Evolutionary conservation across 35 echinoderm and acorn worm species (phyloP).

Genomic region (Lytechinus pictus): DNA sequence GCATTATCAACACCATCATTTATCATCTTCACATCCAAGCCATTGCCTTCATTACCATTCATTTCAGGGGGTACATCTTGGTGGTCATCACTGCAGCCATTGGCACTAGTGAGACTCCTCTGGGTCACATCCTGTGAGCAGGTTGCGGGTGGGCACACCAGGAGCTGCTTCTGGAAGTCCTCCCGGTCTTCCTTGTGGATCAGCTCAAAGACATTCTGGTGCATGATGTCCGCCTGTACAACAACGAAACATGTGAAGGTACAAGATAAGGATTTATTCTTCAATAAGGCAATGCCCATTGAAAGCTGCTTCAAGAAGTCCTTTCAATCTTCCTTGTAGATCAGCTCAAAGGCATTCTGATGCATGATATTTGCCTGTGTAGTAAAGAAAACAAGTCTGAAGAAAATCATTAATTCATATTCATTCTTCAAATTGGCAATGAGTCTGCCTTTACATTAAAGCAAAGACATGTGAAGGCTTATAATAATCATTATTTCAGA

Average conservation of each 20-base stretch:
- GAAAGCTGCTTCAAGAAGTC: too few relatives aligned
- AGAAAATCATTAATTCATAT: not conserved
- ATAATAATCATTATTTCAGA: too few relatives aligned
- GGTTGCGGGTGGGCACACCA: constrained; percentile 21
- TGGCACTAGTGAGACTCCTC: not conserved
- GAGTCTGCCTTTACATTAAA: too few relatives aligned
- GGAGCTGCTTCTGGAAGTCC: constrained; percentile 87
- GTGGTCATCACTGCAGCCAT: not conserved
- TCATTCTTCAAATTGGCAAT: too few relatives aligned
- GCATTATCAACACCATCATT: too few relatives aligned
- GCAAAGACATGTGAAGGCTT: too few relatives aligned
- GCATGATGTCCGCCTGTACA: too few relatives aligned
- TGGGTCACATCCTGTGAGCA: not conserved
- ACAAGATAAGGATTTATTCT: too few relatives aligned
- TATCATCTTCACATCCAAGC: not conserved
- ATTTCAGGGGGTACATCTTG: not conserved
- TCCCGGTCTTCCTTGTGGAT: not conserved
- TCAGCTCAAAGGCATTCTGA: constrained; percentile 89
- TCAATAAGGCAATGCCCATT: too few relatives aligned
- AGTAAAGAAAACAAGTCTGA: not conserved
- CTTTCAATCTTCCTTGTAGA: constrained; percentile 81
- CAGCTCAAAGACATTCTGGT: too few relatives aligned
- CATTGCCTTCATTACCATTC: constrained; percentile 31
- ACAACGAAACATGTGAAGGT: too few relatives aligned
- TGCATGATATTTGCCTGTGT: constrained; percentile 91